These are phyloP conservation scores for Gouania willdenowi DNA, from an alignment of 2,797 vertebrate species.

Conservation along the genomic window DNA sequence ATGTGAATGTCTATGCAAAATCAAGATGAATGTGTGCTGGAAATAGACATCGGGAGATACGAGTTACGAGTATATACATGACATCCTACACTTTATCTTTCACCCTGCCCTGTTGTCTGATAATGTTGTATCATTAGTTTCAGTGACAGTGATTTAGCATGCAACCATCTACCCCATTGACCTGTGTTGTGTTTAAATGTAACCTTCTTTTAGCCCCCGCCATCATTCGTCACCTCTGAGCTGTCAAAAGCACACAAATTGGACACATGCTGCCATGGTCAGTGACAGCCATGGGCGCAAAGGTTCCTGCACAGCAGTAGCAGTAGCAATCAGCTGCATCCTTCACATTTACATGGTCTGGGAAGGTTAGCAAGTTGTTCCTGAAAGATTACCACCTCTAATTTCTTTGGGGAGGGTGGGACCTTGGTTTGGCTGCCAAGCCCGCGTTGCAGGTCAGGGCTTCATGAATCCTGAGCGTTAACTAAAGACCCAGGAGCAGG, in stretches of 20 bases:
- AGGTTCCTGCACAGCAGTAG: constrained; percentile 58
- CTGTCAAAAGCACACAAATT: constrained; percentile 76
- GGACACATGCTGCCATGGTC: constrained; percentile 63
- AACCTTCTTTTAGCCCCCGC: constrained; percentile 76
- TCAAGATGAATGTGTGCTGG: constrained; percentile 78
- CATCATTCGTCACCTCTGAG: constrained; percentile 76
- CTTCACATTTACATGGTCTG: constrained; percentile 76
- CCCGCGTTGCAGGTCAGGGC: constrained; percentile 74
- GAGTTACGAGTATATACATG: constrained; percentile 64
- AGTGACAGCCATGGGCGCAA: constrained; percentile 54
- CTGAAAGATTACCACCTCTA: constrained; percentile 82
- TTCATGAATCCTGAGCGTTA: constrained; percentile 80
- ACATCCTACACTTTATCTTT: constrained; percentile 74
- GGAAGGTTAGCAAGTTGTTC: constrained; percentile 72
- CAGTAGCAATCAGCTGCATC: constrained; percentile 64
- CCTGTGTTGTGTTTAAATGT: constrained; percentile 78
- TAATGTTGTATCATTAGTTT: constrained; percentile 83
- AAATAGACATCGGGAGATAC: constrained; percentile 72
- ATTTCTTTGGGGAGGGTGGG: constrained; percentile 83
- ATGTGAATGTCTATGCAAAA: constrained; percentile 78
- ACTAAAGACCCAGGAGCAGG: constrained; percentile 82
- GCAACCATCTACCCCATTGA: constrained; percentile 73
- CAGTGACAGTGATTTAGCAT: constrained; percentile 83
- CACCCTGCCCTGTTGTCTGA: constrained; percentile 70
- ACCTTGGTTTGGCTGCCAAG: constrained; percentile 76